phyloP scores from a whole-genome alignment of 2,113 vertebrate species.

The Scartelaos histophorus region DNA sequence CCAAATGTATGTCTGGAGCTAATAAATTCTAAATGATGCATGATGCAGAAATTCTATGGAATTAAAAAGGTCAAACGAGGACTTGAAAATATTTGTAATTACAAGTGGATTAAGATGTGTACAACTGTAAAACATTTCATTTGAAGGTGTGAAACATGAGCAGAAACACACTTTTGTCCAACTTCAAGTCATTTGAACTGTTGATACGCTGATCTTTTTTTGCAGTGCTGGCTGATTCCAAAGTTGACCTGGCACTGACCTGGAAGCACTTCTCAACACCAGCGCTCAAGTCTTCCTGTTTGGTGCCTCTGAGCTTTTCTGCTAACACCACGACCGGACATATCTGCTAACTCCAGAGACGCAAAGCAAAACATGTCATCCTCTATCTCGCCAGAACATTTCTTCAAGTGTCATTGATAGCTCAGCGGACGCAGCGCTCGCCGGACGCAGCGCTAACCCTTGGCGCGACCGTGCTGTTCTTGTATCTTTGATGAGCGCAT shows the following conservation, averaged over 20 bases:
- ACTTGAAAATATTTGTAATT: no score
- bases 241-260: slow-evolving; percentile 52
- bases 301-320: slow-evolving; percentile 42
- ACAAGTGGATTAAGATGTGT: no score
- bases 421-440: background rate
- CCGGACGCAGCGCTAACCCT: background rate
- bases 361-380: slow-evolving; percentile 32
- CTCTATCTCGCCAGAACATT: slow-evolving; percentile 8
- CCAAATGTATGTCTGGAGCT: no score
- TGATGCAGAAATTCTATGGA: no score
- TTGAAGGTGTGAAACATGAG: no score
- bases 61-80: no score
- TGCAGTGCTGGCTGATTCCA: background rate
- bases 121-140: no score
- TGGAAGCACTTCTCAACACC: slow-evolving; percentile 70
- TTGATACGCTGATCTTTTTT: background rate
- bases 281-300: slow-evolving; percentile 51
- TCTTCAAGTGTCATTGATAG: slow-evolving; percentile 12
- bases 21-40: no score
- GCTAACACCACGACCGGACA: slow-evolving; percentile 14
- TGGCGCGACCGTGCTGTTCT: background rate
- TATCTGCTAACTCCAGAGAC: slow-evolving; percentile 7
- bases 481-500: background rate
- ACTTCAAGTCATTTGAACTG: background rate
- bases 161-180: background rate